Conservation (phyloP, 2,797 vertebrate genomes). For the Peromyscus melanophrys region DNA sequence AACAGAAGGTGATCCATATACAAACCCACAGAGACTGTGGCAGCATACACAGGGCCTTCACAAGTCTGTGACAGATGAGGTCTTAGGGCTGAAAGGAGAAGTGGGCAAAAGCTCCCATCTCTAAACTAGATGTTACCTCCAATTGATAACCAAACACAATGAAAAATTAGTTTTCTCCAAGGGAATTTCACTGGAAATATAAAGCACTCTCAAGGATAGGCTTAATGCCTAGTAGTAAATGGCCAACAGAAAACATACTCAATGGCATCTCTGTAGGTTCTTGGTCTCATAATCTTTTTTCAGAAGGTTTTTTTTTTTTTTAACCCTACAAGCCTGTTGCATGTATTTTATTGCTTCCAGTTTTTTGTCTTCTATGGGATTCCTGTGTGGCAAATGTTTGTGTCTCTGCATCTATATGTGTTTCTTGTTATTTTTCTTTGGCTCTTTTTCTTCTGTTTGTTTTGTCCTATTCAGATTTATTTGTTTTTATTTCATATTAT, state of each 20-base stretch:
- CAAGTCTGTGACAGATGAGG: neutral
- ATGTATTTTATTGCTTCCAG: neutral
- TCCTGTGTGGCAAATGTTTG: neutral
- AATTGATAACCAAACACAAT: neutral
- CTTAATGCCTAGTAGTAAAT: neutral
- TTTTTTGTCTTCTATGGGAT: neutral
- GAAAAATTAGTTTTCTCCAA: neutral
- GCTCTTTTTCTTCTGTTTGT: neutral
- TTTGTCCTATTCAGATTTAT: neutral
- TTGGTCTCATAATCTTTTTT: neutral
- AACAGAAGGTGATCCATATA: neutral
- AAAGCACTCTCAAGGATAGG: neutral
- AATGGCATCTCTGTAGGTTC: no score
- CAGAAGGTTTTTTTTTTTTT: neutral
- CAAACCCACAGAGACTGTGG: neutral
- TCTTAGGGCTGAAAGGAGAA: neutral
- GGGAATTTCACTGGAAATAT: neutral
- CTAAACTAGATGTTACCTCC: neutral
- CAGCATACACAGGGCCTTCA: neutral
- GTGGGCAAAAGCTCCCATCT: no score
- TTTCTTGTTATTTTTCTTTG: neutral
- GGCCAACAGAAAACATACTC: neutral
- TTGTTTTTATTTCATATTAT: neutral
- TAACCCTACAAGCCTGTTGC: rapidly evolving
- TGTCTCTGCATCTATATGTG: neutral